phyloP scores from a whole-genome alignment of 2,888 invertebrate genomes.

The Melitaea athalia region DNA sequence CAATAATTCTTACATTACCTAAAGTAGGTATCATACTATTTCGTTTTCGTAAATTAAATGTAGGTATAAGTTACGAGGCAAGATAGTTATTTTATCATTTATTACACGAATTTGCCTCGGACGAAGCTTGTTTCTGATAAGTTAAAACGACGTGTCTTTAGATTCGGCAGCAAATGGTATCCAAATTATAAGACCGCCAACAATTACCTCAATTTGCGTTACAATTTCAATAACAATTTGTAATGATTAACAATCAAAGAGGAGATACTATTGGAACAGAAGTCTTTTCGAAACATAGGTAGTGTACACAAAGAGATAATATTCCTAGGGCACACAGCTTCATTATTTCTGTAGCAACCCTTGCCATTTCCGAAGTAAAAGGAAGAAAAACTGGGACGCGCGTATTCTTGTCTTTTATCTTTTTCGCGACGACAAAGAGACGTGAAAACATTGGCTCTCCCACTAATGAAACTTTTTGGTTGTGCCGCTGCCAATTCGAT shows the following conservation, averaged over 20 bases:
- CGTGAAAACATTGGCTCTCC: conserved; percentile 57
- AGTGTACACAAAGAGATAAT: conserved; percentile 43
- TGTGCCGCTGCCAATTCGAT: conserved; percentile 53
- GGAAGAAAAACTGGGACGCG: conserved; percentile 64
- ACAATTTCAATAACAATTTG: neutral
- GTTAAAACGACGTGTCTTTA: too few species aligned
- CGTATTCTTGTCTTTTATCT: conserved; percentile 62
- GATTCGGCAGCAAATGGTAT: too few species aligned
- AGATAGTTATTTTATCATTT: too few species aligned
- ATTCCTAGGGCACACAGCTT: conserved; percentile 51
- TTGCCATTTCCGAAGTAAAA: conserved; percentile 45
- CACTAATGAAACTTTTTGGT: conserved; percentile 68
- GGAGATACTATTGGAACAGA: neutral
- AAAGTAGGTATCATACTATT: too few species aligned
- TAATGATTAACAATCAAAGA: neutral
- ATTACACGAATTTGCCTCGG: too few species aligned
- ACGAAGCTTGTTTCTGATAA: too few species aligned
- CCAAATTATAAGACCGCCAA: too few species aligned
- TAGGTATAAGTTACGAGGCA: neutral
- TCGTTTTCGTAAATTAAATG: too few species aligned
- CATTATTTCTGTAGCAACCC: conserved; percentile 55
- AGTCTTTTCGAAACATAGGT: conserved; percentile 1
- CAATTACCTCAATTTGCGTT: too few species aligned
- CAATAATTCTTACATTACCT: too few species aligned
- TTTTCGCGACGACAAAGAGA: conserved; percentile 59